Base-by-base conservation (phyloP, 1,140 invertebrate species). In the Papilio aristodemus region DNA sequence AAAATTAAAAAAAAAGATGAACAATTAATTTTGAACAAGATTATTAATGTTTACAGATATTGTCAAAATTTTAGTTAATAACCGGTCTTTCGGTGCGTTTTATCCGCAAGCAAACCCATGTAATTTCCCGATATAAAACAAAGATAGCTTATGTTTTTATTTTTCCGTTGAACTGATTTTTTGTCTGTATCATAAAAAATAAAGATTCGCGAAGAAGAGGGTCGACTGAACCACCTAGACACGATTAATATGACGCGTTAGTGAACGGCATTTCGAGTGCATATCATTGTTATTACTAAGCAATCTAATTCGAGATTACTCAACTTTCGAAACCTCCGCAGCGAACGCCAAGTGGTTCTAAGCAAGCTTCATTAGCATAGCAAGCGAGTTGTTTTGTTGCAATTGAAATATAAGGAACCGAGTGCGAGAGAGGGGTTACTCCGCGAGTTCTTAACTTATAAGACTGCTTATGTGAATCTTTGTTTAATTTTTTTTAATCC, bases 321-420 rank as follows among this genome's bases (percentile, higher is more conserved):
- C 46, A 79, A 77, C 73, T 81, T 74, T 78, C 70, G 57, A 74
- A 73, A 73, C 43, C 74, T 74, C 68, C 70, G 62, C 72, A 57
- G 71, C 71, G 63, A 62, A 64, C 64, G 58, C 37, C 67, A 73
- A 75, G 73, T 70, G 64, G 73, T 70, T 73, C 69, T 74, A 73
- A 73, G 57, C 71, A 72, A 71, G 73, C 72, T 78, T 77, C 78
- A 80, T 81, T 84, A 79, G 80, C 82, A 82, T 81, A 82, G 74
- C 75, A 75, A 77, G 72, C 77, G 71, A 74, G 73, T 73, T 58
- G 67, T 77, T 76, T 79, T 77, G 73, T 73, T 79, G 69, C 70
- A 76, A 75, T 76, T 74, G 79, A 75, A 77, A 78, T 78, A 72
- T 71, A 76, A 76, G 72, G 19, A 62, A 32, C 32, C 10, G 32